Evolutionary conservation across 2,113 vertebrate genomes (phyloP).

Genomic region (Dipodomys merriami): DNA sequence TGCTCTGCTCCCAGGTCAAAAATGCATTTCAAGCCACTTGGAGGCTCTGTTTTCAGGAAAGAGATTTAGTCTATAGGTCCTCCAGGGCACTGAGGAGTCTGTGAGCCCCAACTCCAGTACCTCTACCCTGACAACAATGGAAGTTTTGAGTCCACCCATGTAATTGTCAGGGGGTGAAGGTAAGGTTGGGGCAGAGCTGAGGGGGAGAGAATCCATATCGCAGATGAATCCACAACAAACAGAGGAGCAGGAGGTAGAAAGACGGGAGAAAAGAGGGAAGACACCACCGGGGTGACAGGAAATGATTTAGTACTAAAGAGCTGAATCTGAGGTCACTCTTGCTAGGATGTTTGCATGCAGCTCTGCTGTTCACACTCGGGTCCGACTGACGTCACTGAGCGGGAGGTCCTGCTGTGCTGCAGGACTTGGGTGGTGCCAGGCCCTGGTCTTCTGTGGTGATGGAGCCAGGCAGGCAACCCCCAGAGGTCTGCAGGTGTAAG

Average conservation of each 20-base stretch:
- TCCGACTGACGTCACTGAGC: background rate
- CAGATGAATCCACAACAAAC: background rate
- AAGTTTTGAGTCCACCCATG: background rate
- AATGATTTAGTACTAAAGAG: background rate
- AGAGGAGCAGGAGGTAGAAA: background rate
- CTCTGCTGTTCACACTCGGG: background rate
- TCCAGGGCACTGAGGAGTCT: background rate
- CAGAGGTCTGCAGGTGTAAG: background rate
- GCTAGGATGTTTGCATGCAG: background rate
- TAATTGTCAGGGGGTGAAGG: background rate
- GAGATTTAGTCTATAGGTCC: constrained; percentile 19
- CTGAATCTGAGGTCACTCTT: background rate
- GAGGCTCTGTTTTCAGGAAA: constrained; percentile 60
- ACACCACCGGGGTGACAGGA: background rate
- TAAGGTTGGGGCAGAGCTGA: fast-evolving
- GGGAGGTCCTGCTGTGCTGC: background rate
- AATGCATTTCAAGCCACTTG: background rate
- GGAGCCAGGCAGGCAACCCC: background rate
- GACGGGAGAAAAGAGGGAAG: background rate
- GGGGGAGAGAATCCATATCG: background rate
- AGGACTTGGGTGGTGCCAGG: too few species aligned
- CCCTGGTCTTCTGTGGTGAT: background rate
- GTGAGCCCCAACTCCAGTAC: too few species aligned
- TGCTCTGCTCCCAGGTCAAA: background rate
- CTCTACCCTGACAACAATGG: background rate